Conservation (phyloP, 2,888 invertebrate species). For the Rhaphigaster nebulosa region DNA sequence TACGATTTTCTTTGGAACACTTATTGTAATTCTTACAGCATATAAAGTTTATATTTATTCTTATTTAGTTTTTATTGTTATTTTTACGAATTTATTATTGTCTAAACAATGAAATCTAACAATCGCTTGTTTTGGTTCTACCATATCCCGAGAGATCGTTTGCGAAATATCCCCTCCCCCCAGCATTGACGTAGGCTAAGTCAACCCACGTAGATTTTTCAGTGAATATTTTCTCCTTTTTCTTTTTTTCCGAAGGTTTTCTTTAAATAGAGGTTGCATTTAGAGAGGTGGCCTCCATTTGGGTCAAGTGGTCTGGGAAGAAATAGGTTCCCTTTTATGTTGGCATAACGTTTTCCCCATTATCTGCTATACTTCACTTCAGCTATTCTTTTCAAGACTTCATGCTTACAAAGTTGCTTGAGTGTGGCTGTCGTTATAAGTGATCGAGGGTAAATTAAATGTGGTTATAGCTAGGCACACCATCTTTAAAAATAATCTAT, state of each 20-base stretch:
- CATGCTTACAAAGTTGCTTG: not conserved
- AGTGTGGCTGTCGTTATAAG: not conserved
- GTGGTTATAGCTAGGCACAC: too few species aligned
- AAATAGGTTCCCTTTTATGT: slow-evolving; percentile 1
- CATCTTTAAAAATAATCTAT: too few species aligned
- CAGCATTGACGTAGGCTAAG: not conserved
- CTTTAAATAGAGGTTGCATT: slow-evolving; percentile 27
- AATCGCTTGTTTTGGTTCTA: too few species aligned
- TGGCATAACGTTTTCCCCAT: slow-evolving; percentile 26
- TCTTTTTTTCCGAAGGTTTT: not conserved
- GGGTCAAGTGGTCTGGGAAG: slow-evolving; percentile 10
- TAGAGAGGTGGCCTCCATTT: not conserved
- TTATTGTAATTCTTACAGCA: too few species aligned
- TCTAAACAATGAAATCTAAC: too few species aligned
- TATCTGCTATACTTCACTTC: not conserved
- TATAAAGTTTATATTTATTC: too few species aligned
- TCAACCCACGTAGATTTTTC: not conserved
- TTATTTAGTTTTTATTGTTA: too few species aligned
- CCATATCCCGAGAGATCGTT: too few species aligned
- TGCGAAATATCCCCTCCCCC: not conserved
- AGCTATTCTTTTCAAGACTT: not conserved
- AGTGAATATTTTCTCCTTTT: not conserved
- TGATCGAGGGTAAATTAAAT: too few species aligned
- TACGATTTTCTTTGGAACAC: too few species aligned
- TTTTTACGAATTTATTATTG: too few species aligned